Percentiles rank a stretch among this genome's conserved stretches.
Conservation (phyloP, 2,888 invertebrate species). For the Erynnis tages region DNA sequence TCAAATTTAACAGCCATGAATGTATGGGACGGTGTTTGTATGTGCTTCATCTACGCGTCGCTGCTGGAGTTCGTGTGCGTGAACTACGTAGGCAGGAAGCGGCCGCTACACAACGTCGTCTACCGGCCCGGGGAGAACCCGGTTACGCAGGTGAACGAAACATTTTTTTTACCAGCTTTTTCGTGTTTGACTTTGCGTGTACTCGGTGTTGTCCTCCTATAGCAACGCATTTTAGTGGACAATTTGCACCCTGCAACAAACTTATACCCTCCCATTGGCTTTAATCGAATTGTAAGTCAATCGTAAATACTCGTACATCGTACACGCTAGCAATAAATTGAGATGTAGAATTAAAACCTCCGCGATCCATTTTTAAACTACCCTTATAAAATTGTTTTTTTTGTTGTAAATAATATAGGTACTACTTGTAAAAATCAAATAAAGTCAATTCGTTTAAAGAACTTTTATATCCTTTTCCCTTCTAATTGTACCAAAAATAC, state of each 20-base stretch:
- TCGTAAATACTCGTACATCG: too few species aligned
- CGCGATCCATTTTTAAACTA: too few species aligned
- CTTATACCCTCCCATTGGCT: constrained; percentile 13
- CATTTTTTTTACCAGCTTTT: constrained; percentile 12
- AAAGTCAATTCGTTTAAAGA: too few species aligned
- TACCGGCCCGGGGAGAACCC: constrained; percentile 95
- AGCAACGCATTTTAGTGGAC: constrained; percentile 25
- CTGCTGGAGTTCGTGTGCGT: constrained; percentile 96
- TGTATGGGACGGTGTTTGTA: constrained; percentile 98
- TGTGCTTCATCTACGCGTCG: constrained; percentile 98
- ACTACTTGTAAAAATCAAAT: too few species aligned
- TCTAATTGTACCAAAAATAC: too few species aligned
- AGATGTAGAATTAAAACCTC: too few species aligned
- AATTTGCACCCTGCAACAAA: constrained; percentile 26
- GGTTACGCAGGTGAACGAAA: constrained; percentile 89
- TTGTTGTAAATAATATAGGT: too few species aligned
- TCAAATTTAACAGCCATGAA: constrained; percentile 98
- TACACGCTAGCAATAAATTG: too few species aligned
- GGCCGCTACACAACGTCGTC: constrained; percentile 93
- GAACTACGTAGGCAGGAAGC: constrained; percentile 95
- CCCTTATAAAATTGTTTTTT: too few species aligned
- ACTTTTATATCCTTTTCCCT: background rate
- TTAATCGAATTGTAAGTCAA: constrained; percentile 6
- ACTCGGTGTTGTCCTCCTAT: constrained; percentile 21
- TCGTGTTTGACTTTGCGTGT: constrained; percentile 28